Percentiles rank a stretch among this genome's conserved stretches.
Conservation (phyloP, 2,888 invertebrate genomes). For the Hypsopygia costalis region DNA sequence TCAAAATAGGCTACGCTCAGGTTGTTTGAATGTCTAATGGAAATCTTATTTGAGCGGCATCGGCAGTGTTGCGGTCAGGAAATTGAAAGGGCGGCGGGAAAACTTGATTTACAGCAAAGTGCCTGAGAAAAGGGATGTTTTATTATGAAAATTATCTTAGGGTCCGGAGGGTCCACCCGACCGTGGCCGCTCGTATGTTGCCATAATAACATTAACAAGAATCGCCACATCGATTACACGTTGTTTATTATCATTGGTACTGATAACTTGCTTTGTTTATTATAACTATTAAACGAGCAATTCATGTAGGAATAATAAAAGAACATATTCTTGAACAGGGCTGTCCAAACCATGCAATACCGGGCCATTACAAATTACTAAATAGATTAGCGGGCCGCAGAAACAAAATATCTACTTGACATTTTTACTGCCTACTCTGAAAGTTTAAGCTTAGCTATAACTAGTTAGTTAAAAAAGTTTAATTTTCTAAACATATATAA, state of each 20-base stretch:
- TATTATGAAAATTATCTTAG: constrained; percentile 69
- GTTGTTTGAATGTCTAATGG: constrained; percentile 50
- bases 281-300: no score
- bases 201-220: constrained; percentile 28
- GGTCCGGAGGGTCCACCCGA: constrained; percentile 36
- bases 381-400: no score
- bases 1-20: not conserved
- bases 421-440: no score
- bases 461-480: no score
- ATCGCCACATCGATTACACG: constrained; percentile 36
- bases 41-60: constrained; percentile 53
- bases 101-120: constrained; percentile 71
- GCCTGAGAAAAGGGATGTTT: constrained; percentile 68
- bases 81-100: constrained; percentile 68
- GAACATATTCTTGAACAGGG: no score
- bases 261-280: constrained; percentile 3
- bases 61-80: constrained; percentile 65
- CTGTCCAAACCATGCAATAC: no score
- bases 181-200: constrained; percentile 36
- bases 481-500: no score
- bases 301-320: no score
- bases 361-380: no score
- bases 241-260: constrained; percentile 24
- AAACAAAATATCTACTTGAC: no score
- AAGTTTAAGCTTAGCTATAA: no score